Evolutionary conservation across 35 echinoderm and acorn worm genomes (phyloP).

Genomic region (Anneissia japonica): DNA sequence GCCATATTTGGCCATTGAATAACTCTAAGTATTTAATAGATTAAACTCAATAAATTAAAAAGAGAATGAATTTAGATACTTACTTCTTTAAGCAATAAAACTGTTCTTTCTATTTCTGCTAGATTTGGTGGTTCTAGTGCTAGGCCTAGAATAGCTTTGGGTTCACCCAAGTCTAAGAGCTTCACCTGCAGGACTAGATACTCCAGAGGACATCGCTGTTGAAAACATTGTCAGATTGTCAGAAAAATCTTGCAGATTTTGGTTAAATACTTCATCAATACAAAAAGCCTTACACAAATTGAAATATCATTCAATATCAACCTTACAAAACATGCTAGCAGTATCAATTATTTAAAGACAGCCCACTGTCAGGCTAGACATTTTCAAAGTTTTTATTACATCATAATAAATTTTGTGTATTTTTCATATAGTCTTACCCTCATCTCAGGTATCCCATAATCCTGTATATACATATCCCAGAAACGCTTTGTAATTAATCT

Average conservation of each 20-base stretch:
- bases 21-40: too few relatives aligned
- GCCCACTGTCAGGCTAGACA: too few relatives aligned
- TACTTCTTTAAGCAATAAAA: constrained; percentile 90
- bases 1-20: too few relatives aligned
- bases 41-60: too few relatives aligned
- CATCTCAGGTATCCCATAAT: constrained; percentile 92
- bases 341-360: too few relatives aligned
- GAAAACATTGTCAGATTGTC: neutral
- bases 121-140: constrained; percentile 88
- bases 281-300: neutral
- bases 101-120: constrained; percentile 75
- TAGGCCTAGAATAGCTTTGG: constrained; percentile 82
- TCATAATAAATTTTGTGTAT: too few relatives aligned
- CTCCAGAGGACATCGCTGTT: constrained; percentile 85
- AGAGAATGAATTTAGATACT: too few relatives aligned
- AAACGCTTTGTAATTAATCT: constrained; percentile 59
- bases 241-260: too few relatives aligned
- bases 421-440: constrained; percentile 43
- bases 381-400: too few relatives aligned
- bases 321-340: too few relatives aligned
- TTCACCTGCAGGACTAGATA: constrained; percentile 90
- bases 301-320: neutral
- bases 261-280: too few relatives aligned
- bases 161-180: constrained; percentile 75
- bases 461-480: constrained; percentile 74